Conservation (phyloP, 1,140 invertebrate genomes). For the Samia ricini region DNA sequence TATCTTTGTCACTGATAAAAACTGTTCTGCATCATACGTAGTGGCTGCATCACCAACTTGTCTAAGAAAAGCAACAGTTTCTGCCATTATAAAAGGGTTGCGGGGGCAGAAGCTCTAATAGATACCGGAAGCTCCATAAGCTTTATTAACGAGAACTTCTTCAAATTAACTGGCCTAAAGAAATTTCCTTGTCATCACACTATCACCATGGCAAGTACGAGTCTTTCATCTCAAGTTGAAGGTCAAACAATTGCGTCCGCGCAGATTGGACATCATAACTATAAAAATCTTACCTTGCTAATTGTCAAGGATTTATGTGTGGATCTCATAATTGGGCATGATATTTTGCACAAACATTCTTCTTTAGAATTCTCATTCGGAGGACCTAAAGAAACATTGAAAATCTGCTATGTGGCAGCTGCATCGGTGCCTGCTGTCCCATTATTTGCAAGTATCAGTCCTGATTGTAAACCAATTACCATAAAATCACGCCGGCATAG, state of each 20-base stretch:
- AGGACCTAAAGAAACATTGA: background rate
- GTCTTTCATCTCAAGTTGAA: slow-evolving; percentile 13
- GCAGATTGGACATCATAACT: slow-evolving; percentile 10
- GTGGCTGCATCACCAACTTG: slow-evolving; percentile 13
- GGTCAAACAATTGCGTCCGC: slow-evolving; percentile 7
- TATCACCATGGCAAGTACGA: slow-evolving; percentile 14
- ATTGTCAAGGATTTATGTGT: slow-evolving; percentile 20
- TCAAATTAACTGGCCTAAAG: slow-evolving; percentile 11
- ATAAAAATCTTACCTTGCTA: background rate
- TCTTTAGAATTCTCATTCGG: no score
- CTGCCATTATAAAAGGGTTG: no score
- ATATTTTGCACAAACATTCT: slow-evolving; percentile 1
- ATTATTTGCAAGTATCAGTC: slow-evolving; percentile 21
- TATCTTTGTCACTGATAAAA: slow-evolving; percentile 2
- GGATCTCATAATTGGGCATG: slow-evolving; percentile 6
- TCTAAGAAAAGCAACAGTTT: no score
- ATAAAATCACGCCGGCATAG: slow-evolving; percentile 10
- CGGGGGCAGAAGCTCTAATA: slow-evolving; percentile 11
- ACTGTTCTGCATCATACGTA: background rate
- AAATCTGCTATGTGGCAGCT: no score
- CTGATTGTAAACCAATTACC: no score
- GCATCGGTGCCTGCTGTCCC: slow-evolving; percentile 23
- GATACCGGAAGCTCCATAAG: slow-evolving; percentile 25
- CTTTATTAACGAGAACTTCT: slow-evolving; percentile 18
- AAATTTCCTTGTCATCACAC: slow-evolving; percentile 17